A percentile compares a stretch with the other conserved stretches of the same genome.
These are phyloP conservation scores for Myodes glareolus DNA, from an alignment of 2,113 vertebrate genomes.

Conservation along the genomic window DNA sequence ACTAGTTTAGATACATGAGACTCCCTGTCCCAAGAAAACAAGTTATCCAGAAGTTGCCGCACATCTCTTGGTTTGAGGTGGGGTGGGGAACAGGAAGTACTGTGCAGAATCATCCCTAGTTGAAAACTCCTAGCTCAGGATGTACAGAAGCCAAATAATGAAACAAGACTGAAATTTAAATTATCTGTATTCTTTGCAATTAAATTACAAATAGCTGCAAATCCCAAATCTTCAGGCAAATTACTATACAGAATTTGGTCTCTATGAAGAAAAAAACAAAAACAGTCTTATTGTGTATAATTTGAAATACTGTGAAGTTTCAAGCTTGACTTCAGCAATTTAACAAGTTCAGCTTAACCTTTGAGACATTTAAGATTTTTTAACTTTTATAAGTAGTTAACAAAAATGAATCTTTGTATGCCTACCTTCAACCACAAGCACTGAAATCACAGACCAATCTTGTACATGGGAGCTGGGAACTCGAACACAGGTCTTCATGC, in stretches of 20 bases:
- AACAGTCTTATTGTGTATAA: not conserved
- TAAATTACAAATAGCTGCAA: conserved; percentile 10
- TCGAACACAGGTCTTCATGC: not conserved
- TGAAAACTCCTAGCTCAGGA: not conserved
- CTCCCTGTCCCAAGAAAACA: not conserved
- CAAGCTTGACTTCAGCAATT: not conserved
- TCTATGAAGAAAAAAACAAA: conserved; percentile 8
- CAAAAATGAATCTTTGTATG: not conserved
- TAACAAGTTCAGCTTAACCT: not conserved
- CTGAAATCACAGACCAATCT: not conserved
- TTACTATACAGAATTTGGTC: conserved; percentile 8
- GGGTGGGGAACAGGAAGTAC: too few relatives aligned
- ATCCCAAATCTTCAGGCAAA: conserved; percentile 7
- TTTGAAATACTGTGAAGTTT: not conserved
- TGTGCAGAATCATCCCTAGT: not conserved
- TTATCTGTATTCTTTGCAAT: not conserved
- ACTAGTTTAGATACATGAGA: not conserved
- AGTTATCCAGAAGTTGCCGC: not conserved
- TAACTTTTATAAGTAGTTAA: conserved; percentile 11
- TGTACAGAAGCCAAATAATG: not conserved
- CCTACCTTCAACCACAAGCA: not conserved
- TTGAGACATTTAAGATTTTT: conserved; percentile 26
- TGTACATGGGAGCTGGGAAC: not conserved
- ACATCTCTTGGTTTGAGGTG: not conserved
- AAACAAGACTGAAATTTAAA: not conserved